Evolutionary conservation across 2,888 invertebrate species (phyloP).

Genomic region (Tupiocoris notatus): DNA sequence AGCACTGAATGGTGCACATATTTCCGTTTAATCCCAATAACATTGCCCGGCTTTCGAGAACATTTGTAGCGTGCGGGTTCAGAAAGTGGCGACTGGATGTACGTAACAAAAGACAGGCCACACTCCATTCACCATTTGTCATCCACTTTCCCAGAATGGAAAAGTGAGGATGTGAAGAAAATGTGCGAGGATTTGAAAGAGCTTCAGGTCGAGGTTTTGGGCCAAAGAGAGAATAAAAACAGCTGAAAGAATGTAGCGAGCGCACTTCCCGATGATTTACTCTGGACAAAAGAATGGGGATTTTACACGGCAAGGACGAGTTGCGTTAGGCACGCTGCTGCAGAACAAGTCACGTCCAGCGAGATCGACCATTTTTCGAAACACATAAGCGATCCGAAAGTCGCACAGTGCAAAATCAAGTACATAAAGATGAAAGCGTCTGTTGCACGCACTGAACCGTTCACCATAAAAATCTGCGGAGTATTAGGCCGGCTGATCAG

Average conservation of each 20-base stretch:
- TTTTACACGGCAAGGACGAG: neutral
- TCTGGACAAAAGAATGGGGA: conserved; percentile 2
- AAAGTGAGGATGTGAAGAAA: neutral
- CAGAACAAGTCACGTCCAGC: neutral
- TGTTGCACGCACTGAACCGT: too few relatives aligned
- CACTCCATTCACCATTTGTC: neutral
- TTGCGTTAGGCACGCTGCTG: neutral
- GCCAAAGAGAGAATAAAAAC: neutral
- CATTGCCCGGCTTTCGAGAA: too few relatives aligned
- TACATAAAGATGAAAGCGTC: too few relatives aligned
- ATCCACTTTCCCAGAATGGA: neutral
- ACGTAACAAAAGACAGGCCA: too few relatives aligned
- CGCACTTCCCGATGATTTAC: conserved; percentile 28
- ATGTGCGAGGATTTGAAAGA: neutral
- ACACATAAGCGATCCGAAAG: neutral
- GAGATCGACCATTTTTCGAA: neutral
- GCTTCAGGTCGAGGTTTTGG: neutral
- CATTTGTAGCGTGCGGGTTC: too few relatives aligned
- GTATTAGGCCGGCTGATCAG: too few relatives aligned
- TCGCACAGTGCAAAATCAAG: neutral
- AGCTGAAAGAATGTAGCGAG: conserved; percentile 6
- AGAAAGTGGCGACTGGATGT: too few relatives aligned
- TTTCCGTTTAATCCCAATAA: too few relatives aligned
- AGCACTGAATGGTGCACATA: too few relatives aligned
- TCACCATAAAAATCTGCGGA: too few relatives aligned